Evolutionary conservation across 2,888 invertebrate genomes (phyloP).

Genomic region (Lasioglossum lativentre): DNA sequence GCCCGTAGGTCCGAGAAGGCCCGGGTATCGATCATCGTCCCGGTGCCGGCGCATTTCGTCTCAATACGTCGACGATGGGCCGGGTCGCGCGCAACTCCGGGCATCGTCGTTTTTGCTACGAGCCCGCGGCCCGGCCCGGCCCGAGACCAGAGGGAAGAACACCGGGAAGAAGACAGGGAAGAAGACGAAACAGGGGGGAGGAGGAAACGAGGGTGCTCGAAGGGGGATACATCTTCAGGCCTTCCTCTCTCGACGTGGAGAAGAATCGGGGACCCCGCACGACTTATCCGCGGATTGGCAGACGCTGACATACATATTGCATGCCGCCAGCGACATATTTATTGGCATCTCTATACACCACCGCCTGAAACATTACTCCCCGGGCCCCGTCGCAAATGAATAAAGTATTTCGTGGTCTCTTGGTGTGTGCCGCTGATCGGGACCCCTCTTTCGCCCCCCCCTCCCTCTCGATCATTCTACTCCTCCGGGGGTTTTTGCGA

Average conservation of each 20-base stretch:
- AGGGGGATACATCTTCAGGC: not conserved
- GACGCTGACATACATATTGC: conserved; percentile 81
- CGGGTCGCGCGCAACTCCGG: conserved; percentile 62
- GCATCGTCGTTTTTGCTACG: conserved; percentile 49
- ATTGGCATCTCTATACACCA: conserved; percentile 80
- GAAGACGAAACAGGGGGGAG: conserved; percentile 28
- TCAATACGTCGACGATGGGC: conserved; percentile 69
- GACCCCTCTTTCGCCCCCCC: not conserved
- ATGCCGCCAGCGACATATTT: conserved; percentile 81
- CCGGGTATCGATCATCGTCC: conserved; percentile 63
- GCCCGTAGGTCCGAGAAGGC: conserved; percentile 43
- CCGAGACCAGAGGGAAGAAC: conserved; percentile 53
- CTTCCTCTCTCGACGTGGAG: conserved; percentile 22
- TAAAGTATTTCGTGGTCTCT: conserved; percentile 76
- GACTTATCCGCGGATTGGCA: conserved; percentile 74
- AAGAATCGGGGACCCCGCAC: conserved; percentile 60
- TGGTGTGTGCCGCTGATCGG: conserved; percentile 52
- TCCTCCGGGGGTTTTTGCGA: conserved; percentile 57
- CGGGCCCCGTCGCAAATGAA: conserved; percentile 70
- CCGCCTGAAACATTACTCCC: conserved; percentile 73
- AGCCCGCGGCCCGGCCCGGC: conserved; percentile 8
- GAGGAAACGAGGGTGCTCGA: not conserved
- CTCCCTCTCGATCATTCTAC: not conserved
- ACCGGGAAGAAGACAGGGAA: conserved; percentile 45
- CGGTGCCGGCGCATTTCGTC: conserved; percentile 68